Percentiles rank a stretch among this genome's conserved stretches.
Evolutionary conservation across 2,797 vertebrate genomes (phyloP).

Genomic region (Dipus sagitta): DNA sequence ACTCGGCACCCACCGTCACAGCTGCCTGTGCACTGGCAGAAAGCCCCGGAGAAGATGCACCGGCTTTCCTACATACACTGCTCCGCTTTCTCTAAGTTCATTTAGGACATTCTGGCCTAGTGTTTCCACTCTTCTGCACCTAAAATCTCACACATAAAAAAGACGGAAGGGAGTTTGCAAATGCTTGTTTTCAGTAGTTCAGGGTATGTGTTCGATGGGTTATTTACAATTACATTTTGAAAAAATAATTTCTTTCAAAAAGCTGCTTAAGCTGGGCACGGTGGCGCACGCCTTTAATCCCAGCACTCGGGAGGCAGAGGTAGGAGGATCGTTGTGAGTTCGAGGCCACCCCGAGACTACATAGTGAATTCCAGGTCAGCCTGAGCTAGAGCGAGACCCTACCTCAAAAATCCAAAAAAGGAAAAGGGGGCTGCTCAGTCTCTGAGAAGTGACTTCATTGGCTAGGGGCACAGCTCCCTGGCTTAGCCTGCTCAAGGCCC

Average conservation of each 20-base stretch:
- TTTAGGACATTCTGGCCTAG: neutral
- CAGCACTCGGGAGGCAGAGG: no score
- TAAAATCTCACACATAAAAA: neutral
- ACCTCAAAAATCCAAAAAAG: no score
- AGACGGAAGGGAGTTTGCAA: slow-evolving; percentile 18
- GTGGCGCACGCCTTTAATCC: no score
- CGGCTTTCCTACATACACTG: neutral
- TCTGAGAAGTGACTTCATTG: slow-evolving; percentile 20
- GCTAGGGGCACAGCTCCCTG: neutral
- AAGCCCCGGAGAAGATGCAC: neutral
- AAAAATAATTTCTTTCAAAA: slow-evolving; percentile 36
- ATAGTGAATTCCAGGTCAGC: no score
- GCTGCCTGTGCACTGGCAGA: slow-evolving; percentile 49
- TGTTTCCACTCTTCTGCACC: slow-evolving; percentile 14
- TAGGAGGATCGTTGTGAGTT: no score
- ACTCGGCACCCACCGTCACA: slow-evolving; percentile 41
- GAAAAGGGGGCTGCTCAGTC: neutral
- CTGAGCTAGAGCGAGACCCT: no score
- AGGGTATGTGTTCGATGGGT: neutral
- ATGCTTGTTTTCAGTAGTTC: neutral
- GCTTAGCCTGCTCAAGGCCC: neutral
- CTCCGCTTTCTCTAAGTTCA: slow-evolving; percentile 53
- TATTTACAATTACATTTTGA: neutral
- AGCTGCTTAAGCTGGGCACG: neutral
- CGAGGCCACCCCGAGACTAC: no score